phyloP scores from a whole-genome alignment of 2,888 invertebrate species.

The Apamea sordens region DNA sequence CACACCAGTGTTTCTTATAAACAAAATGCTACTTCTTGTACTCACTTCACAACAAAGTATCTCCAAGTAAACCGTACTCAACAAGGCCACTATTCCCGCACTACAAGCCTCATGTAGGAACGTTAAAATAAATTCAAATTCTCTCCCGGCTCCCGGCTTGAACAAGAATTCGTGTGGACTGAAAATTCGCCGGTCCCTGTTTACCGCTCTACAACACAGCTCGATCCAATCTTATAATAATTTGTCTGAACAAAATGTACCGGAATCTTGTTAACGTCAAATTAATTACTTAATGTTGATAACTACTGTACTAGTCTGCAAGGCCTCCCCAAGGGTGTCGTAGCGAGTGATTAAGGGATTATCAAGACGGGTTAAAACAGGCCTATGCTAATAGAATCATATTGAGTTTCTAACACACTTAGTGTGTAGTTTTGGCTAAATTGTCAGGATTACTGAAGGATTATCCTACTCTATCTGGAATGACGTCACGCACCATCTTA shows the following conservation, averaged over 20 bases:
- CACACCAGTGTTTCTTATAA: neutral
- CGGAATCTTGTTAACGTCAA: conserved; percentile 23
- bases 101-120: neutral
- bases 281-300: conserved; percentile 49
- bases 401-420: conserved; percentile 37
- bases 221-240: conserved; percentile 57
- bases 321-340: conserved; percentile 16
- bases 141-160: conserved; percentile 43
- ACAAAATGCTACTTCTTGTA: neutral
- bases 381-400: conserved; percentile 46
- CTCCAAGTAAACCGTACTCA: neutral
- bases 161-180: conserved; percentile 47
- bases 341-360: conserved; percentile 35
- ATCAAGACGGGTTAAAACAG: conserved; percentile 21
- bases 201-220: conserved; percentile 55
- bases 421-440: conserved; percentile 20
- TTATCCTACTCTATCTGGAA: neutral
- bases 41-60: neutral
- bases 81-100: conserved; percentile 15
- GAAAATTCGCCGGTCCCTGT: conserved; percentile 55
- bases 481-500: neutral
- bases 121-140: conserved; percentile 30
- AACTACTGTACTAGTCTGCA: conserved; percentile 12
- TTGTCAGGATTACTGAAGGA: conserved; percentile 24
- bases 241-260: conserved; percentile 53